These are phyloP conservation scores for Leptopterna dolabrata DNA, from an alignment of 2,888 invertebrate species.

Conservation along the genomic window DNA sequence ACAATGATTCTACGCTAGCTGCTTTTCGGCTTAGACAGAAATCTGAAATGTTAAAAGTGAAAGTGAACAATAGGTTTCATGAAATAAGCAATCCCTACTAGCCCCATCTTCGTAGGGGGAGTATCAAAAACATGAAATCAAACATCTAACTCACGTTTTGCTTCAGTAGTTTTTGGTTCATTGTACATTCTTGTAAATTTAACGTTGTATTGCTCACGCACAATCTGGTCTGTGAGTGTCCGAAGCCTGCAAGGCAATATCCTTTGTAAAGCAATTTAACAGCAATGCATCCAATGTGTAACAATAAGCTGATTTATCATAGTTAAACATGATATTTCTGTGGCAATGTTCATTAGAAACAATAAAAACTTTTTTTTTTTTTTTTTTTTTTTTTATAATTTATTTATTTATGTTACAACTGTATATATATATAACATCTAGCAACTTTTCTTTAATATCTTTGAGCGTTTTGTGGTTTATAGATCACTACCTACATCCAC, in stretches of 20 bases:
- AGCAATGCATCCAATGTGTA: constrained; percentile 63
- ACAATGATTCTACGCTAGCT: constrained; percentile 8
- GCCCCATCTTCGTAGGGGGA: no score
- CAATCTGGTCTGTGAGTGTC: neutral
- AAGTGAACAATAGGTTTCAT: neutral
- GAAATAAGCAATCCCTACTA: no score
- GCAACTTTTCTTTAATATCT: no score
- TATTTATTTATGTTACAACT: no score
- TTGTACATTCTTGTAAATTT: constrained; percentile 17
- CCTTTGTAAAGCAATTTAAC: constrained; percentile 59
- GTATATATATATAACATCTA: no score
- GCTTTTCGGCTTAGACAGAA: neutral
- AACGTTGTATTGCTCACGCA: neutral
- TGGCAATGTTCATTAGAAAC: no score
- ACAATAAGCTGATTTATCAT: neutral
- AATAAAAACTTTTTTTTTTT: no score
- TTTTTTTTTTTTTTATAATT: no score
- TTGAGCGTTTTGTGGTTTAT: no score
- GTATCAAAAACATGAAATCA: no score
- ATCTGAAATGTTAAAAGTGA: neutral
- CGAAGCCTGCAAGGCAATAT: constrained; percentile 15
- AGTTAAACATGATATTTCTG: no score
- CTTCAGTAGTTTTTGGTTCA: neutral
- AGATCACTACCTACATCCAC: no score
- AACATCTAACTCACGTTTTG: neutral